These are phyloP conservation scores for Catocala nupta DNA, from an alignment of 2,888 invertebrate genomes.

Conservation along the genomic window DNA sequence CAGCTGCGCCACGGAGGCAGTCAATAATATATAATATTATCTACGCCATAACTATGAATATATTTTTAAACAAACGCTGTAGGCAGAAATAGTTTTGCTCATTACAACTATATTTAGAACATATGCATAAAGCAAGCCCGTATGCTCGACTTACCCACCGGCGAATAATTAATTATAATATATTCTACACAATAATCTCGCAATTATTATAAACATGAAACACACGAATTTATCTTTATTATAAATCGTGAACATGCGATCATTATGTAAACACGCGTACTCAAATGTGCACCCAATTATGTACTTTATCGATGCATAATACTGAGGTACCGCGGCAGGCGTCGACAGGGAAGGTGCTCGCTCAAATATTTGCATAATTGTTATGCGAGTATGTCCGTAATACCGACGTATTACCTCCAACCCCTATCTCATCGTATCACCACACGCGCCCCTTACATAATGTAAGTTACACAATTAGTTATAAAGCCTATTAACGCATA, in stretches of 20 bases:
- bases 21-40: too few species aligned
- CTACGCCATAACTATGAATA: too few species aligned
- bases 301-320: slow-evolving; percentile 2
- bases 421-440: too few species aligned
- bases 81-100: too few species aligned
- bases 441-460: too few species aligned
- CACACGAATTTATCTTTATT: slow-evolving; percentile 40
- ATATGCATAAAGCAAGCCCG: too few species aligned
- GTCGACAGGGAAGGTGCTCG: slow-evolving; percentile 3
- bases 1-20: too few species aligned
- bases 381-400: not conserved
- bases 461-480: too few species aligned
- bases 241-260: slow-evolving; percentile 49
- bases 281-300: not conserved
- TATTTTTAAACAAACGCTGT: too few species aligned
- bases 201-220: slow-evolving; percentile 41
- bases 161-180: slow-evolving; percentile 29
- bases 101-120: too few species aligned
- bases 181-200: slow-evolving; percentile 38
- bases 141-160: slow-evolving; percentile 20
- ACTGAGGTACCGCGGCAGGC: not conserved
- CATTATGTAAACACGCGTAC: slow-evolving; percentile 27
- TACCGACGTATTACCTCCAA: too few species aligned
- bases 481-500: too few species aligned
- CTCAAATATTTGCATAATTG: slow-evolving; percentile 4